Conservation (phyloP, 23 tunicate species). For the Trididemnum nubilum region DNA sequence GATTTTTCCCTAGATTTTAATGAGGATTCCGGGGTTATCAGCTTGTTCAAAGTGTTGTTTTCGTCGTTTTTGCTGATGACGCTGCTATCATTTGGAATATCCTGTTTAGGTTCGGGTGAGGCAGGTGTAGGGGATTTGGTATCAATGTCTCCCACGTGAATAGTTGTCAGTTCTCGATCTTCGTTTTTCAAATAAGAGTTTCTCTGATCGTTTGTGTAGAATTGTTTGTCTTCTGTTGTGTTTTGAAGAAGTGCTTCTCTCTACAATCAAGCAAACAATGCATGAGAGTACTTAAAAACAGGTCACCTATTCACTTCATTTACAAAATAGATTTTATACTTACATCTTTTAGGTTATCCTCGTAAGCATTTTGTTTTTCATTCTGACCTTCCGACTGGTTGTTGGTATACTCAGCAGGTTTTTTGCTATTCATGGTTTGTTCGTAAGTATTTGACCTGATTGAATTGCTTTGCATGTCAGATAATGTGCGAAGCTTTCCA, state of each 20-base stretch:
- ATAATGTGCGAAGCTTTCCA: too few relatives aligned
- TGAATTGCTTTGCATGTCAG: too few relatives aligned
- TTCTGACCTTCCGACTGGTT: too few relatives aligned
- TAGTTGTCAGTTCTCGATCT: conserved; percentile 43
- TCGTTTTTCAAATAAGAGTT: not conserved
- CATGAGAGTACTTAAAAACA: too few relatives aligned
- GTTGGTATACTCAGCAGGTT: too few relatives aligned
- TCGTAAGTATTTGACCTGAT: too few relatives aligned
- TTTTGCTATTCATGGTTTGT: too few relatives aligned
- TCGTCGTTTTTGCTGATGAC: not conserved
- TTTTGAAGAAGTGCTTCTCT: not conserved
- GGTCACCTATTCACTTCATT: too few relatives aligned
- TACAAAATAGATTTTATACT: too few relatives aligned
- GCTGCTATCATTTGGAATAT: not conserved
- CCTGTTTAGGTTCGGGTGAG: not conserved
- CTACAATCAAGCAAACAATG: not conserved
- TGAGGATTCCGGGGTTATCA: not conserved
- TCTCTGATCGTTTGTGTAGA: not conserved
- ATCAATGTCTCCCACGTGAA: conserved; percentile 63
- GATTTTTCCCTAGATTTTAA: not conserved
- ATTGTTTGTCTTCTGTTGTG: not conserved
- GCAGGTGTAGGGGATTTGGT: conserved; percentile 2
- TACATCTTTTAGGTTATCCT: too few relatives aligned
- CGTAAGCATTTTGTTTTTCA: too few relatives aligned
- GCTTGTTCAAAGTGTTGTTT: not conserved